Conservation (phyloP, 2,888 invertebrate species). For the Odontothrips loti region DNA sequence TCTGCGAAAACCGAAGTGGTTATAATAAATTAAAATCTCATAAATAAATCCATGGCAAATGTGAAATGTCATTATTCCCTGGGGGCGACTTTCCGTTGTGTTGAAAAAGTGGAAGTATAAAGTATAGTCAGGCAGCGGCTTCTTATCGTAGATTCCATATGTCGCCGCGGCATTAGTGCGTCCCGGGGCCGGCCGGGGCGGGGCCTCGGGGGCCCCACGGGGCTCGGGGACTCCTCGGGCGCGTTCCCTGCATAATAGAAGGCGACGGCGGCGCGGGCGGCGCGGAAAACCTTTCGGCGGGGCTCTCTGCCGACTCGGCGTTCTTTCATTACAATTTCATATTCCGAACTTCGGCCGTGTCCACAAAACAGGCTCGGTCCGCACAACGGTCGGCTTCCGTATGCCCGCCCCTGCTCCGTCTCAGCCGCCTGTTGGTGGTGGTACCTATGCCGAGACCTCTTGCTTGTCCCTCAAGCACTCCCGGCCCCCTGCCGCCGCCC, state of each 20-base stretch:
- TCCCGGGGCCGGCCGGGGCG: neutral
- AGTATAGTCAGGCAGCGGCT: too few relatives aligned
- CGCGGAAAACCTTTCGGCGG: too few relatives aligned
- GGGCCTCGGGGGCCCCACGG: neutral
- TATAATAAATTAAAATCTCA: neutral
- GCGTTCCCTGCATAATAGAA: neutral
- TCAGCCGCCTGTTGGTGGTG: too few relatives aligned
- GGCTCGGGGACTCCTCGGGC: neutral
- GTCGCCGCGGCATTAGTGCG: neutral
- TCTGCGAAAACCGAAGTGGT: neutral
- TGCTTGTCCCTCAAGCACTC: too few relatives aligned
- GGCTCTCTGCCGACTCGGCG: too few relatives aligned
- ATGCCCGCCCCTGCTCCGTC: neutral
- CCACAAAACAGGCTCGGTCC: neutral
- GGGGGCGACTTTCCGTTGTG: neutral
- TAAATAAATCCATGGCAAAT: neutral
- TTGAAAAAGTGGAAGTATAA: neutral
- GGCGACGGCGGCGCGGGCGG: too few relatives aligned
- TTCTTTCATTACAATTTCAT: neutral
- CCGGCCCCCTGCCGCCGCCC: too few relatives aligned
- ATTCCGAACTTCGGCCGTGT: neutral
- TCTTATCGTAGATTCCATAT: too few relatives aligned
- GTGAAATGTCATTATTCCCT: neutral
- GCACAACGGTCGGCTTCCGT: neutral
- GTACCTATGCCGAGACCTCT: too few relatives aligned